Conservation (phyloP, 1,140 invertebrate species). For the Temnothorax curvispinosus region DNA sequence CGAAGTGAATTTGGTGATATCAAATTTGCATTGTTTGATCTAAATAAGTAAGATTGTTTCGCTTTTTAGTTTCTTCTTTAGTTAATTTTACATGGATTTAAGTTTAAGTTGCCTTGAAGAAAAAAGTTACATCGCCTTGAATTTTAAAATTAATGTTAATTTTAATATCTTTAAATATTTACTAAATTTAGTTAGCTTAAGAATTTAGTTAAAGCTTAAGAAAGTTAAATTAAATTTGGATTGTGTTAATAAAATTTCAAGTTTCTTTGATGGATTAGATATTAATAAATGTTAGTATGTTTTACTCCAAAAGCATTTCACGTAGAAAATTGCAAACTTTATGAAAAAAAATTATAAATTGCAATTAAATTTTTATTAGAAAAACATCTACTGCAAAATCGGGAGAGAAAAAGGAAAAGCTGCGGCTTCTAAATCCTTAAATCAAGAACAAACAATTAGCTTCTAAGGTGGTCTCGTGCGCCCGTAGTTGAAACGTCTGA, state of each 20-base stretch:
- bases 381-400: background rate
- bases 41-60: background rate
- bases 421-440: background rate
- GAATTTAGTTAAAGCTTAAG: background rate
- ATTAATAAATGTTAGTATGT: background rate
- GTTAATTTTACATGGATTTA: conserved; percentile 12
- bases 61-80: background rate
- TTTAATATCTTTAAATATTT: background rate
- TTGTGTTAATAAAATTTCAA: background rate
- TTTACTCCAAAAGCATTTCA: background rate
- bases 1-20: background rate
- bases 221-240: conserved; percentile 7
- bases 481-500: background rate
- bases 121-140: background rate
- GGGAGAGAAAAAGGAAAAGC: background rate
- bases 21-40: background rate
- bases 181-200: background rate
- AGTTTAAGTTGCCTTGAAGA: background rate
- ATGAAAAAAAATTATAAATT: background rate
- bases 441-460: conserved; percentile 3
- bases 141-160: background rate
- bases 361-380: background rate
- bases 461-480: background rate
- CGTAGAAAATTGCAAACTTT: background rate
- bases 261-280: background rate